Percentiles rank a stretch among this genome's conserved stretches.
phyloP scores from a whole-genome alignment of 2,113 vertebrate genomes.

The Mus musculus region DNA sequence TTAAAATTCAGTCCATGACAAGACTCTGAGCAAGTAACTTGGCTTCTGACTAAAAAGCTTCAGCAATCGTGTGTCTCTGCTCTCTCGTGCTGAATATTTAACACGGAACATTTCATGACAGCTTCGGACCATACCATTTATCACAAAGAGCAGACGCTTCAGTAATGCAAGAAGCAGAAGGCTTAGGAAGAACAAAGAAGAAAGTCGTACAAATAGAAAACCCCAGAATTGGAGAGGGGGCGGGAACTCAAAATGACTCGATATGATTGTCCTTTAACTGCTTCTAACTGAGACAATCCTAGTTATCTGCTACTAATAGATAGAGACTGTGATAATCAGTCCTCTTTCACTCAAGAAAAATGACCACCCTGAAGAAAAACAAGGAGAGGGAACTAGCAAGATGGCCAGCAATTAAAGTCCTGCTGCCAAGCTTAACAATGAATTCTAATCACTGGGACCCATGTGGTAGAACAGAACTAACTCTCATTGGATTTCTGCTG shows the following conservation, averaged over 20 bases:
- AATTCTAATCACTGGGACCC: neutral
- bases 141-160: conserved; percentile 1
- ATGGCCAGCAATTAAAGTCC: too few species aligned
- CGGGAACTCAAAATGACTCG: conserved; percentile 11
- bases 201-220: conserved; percentile 17
- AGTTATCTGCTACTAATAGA: neutral
- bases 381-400: neutral
- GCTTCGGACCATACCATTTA: conserved; percentile 5
- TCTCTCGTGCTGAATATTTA: conserved; percentile 33
- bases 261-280: conserved; percentile 29
- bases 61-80: conserved; percentile 36
- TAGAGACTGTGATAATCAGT: neutral
- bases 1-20: conserved; percentile 14
- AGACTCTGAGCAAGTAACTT: conserved; percentile 34
- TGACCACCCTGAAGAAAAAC: neutral
- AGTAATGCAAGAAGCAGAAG: conserved; percentile 5
- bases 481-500: neutral
- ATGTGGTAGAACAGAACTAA: neutral
- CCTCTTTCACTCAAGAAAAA: conserved; percentile 27
- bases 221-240: neutral
- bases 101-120: neutral
- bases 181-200: neutral
- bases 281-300: neutral
- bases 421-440: too few species aligned
- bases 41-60: conserved; percentile 26